A percentile compares a stretch with the other conserved stretches of the same genome.
Evolutionary conservation across 2,797 vertebrate genomes (phyloP).

Genomic region (Denticeps clupeoides): DNA sequence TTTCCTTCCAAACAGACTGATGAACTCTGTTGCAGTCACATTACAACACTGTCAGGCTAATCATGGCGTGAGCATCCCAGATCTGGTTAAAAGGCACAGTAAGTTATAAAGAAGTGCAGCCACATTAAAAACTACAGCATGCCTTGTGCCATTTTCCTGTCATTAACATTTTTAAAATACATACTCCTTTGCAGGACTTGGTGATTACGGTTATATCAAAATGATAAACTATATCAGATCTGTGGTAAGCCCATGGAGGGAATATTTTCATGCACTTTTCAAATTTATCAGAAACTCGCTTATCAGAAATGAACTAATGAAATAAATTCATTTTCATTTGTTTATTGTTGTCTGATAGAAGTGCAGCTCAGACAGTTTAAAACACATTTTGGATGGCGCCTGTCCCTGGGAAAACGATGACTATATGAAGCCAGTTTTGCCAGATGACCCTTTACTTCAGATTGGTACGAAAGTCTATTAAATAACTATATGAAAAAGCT

Average conservation of each 20-base stretch:
- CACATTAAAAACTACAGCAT: too few species aligned
- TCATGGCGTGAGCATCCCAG: slow-evolving; percentile 63
- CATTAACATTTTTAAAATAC: background rate
- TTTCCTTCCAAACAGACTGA: slow-evolving; percentile 46
- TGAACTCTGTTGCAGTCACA: slow-evolving; percentile 57
- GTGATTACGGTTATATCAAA: slow-evolving; percentile 89
- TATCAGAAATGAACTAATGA: too few species aligned
- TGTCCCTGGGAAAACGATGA: slow-evolving; percentile 82
- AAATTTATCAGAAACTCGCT: too few species aligned
- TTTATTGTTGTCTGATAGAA: slow-evolving; percentile 51
- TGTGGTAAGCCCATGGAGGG: slow-evolving; percentile 56
- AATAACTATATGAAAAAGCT: background rate
- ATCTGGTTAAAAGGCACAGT: slow-evolving; percentile 67
- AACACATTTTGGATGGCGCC: slow-evolving; percentile 38
- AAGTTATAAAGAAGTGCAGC: slow-evolving; percentile 26
- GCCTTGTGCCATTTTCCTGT: background rate
- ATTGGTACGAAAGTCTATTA: slow-evolving; percentile 58
- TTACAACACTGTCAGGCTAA: slow-evolving; percentile 73
- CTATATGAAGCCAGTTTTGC: slow-evolving; percentile 73
- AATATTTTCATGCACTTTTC: too few species aligned
- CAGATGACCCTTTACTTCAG: slow-evolving; percentile 83
- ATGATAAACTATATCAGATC: slow-evolving; percentile 86
- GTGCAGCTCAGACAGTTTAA: slow-evolving; percentile 60
- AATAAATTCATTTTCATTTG: too few species aligned
- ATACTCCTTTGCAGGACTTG: slow-evolving; percentile 59